Conservation (phyloP, 2,797 vertebrate species). For the Acipenser transmontanus region DNA sequence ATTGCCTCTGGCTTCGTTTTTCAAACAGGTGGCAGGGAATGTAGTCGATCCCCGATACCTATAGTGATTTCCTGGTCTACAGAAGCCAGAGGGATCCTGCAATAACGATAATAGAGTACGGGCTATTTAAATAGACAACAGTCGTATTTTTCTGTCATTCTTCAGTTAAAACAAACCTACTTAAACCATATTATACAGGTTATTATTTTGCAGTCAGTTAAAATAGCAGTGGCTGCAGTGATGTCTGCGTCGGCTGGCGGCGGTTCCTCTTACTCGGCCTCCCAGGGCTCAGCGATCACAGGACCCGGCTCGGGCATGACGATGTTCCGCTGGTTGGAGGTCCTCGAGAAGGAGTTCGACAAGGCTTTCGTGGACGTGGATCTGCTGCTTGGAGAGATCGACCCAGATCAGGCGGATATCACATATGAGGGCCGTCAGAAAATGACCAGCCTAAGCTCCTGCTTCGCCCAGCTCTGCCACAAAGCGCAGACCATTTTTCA, state of each 20-base stretch:
- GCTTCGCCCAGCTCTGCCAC: conserved; percentile 95
- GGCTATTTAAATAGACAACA: not conserved
- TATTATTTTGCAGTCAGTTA: no score
- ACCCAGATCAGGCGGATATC: conserved; percentile 94
- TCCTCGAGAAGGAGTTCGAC: conserved; percentile 95
- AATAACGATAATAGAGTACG: not conserved
- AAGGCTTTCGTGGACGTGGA: conserved; percentile 98
- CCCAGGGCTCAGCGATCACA: conserved; percentile 50
- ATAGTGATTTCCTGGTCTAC: conserved; percentile 45
- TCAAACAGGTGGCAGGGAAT: conserved; percentile 36
- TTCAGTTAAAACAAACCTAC: no score
- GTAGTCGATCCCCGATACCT: conserved; percentile 25
- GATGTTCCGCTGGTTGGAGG: conserved; percentile 95
- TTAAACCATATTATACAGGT: no score
- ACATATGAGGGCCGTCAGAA: conserved; percentile 96
- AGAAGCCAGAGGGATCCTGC: conserved; percentile 9
- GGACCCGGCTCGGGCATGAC: conserved; percentile 68
- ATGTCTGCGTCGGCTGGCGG: conserved; percentile 66
- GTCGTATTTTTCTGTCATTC: not conserved
- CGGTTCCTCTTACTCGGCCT: conserved; percentile 41
- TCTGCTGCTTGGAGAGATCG: conserved; percentile 89
- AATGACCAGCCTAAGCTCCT: conserved; percentile 96
- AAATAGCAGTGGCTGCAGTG: conserved; percentile 22
- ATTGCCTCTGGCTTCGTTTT: conserved; percentile 33
- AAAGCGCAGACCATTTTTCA: conserved; percentile 95